Evolutionary conservation across 2,797 vertebrate species (phyloP).

Genomic region (Ceyx erithaca): DNA sequence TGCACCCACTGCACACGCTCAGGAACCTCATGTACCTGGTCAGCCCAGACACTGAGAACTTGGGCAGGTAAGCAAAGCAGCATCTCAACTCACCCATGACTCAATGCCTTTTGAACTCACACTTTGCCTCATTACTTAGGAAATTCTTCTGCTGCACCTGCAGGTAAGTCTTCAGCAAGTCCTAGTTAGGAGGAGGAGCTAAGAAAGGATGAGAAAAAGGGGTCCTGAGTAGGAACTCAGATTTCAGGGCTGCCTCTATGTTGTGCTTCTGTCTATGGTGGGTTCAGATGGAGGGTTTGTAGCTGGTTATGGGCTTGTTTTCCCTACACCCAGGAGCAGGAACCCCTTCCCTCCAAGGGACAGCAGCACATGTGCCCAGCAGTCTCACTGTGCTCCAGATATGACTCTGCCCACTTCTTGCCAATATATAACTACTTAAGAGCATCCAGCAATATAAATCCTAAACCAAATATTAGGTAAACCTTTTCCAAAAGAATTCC

Average conservation of each 20-base stretch:
- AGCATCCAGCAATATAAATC: neutral
- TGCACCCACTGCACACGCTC: constrained; percentile 96
- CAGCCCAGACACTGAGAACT: constrained; percentile 87
- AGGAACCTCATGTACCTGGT: constrained; percentile 98
- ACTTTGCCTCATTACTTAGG: neutral
- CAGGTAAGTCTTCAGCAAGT: neutral
- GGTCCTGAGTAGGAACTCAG: neutral
- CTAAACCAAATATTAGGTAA: neutral
- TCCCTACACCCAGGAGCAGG: neutral
- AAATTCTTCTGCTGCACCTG: neutral
- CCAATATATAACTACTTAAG: neutral
- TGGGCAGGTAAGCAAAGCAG: constrained; percentile 89
- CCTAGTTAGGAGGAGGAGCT: neutral
- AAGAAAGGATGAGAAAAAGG: neutral
- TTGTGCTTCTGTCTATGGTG: neutral
- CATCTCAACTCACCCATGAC: neutral
- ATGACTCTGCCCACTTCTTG: neutral
- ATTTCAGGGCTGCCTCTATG: neutral
- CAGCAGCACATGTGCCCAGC: neutral
- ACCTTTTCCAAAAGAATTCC: neutral
- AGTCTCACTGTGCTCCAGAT: neutral
- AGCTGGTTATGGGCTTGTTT: neutral
- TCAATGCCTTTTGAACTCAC: neutral
- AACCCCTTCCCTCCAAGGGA: neutral
- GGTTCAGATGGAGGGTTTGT: neutral